A percentile compares a stretch with the other conserved stretches of the same genome.
These are phyloP conservation scores for Notospermus geniculatus DNA, from an alignment of 1,140 invertebrate species.

Conservation along the genomic window DNA sequence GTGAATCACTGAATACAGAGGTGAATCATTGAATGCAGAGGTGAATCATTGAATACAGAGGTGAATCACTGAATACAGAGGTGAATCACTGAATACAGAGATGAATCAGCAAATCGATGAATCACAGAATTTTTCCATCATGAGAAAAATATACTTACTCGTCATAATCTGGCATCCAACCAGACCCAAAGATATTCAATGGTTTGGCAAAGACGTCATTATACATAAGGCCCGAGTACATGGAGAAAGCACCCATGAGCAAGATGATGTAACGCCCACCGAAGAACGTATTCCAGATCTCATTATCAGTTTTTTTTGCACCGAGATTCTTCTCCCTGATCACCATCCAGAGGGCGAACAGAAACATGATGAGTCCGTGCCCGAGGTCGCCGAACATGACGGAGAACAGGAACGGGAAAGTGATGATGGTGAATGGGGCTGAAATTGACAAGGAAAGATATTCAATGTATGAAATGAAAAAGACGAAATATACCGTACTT, in stretches of 20 bases:
- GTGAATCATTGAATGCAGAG: too few relatives aligned
- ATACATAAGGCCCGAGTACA: constrained; percentile 95
- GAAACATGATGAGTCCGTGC: constrained; percentile 73
- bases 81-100: too few relatives aligned
- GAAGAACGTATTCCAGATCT: constrained; percentile 97
- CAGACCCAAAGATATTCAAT: constrained; percentile 87
- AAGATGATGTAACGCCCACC: constrained; percentile 96
- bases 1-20: too few relatives aligned
- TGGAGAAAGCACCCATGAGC: constrained; percentile 94
- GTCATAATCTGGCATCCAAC: constrained; percentile 64
- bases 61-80: too few relatives aligned
- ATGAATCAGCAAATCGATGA: too few relatives aligned
- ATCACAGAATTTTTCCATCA: too few relatives aligned
- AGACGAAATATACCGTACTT: too few relatives aligned
- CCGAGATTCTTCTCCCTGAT: constrained; percentile 57
- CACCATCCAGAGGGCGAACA: constrained; percentile 66
- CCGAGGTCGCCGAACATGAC: constrained; percentile 98
- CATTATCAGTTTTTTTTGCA: constrained; percentile 48
- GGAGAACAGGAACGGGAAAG: constrained; percentile 96
- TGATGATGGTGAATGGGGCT: constrained; percentile 91
- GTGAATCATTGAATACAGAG: too few relatives aligned
- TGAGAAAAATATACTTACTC: too few relatives aligned
- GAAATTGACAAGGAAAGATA: constrained; percentile 49
- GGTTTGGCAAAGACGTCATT: constrained; percentile 98
- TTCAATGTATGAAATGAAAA: too few relatives aligned